Conservation (phyloP, 2,888 invertebrate species). For the Phaonia tiefii region DNA sequence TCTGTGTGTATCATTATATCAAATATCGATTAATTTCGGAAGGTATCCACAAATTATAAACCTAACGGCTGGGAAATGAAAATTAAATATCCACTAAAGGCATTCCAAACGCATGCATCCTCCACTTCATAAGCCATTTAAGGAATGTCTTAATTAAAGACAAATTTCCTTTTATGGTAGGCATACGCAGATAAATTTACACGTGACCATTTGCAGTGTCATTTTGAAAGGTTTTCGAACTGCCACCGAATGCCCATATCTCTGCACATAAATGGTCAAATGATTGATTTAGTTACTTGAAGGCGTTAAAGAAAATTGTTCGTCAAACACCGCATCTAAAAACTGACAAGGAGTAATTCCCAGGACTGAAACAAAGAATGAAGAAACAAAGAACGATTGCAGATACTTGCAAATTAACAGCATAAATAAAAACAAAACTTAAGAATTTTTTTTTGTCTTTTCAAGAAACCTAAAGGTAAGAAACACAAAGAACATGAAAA, state of each 20-base stretch:
- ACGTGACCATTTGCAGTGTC: slow-evolving; percentile 46
- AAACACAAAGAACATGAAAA: background rate
- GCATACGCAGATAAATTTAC: slow-evolving; percentile 42
- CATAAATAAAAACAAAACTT: slow-evolving; percentile 38
- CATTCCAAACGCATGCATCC: slow-evolving; percentile 13
- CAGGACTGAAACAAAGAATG: background rate
- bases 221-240: slow-evolving; percentile 40
- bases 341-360: background rate
- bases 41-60: no score
- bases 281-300: slow-evolving; percentile 59
- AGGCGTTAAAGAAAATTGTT: slow-evolving; percentile 57
- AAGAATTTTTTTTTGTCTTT: slow-evolving; percentile 12
- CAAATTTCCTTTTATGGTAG: slow-evolving; percentile 50
- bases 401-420: slow-evolving; percentile 18
- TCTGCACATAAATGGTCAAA: slow-evolving; percentile 23
- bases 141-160: slow-evolving; percentile 57
- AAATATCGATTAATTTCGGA: no score
- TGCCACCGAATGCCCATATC: background rate
- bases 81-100: no score
- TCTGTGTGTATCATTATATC: no score
- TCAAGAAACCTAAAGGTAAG: slow-evolving; percentile 2
- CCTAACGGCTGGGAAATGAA: no score
- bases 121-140: slow-evolving; percentile 39
- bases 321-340: slow-evolving; percentile 44
- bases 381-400: background rate